phyloP scores from a whole-genome alignment of 2,113 vertebrate genomes.

The Cyanistes caeruleus region DNA sequence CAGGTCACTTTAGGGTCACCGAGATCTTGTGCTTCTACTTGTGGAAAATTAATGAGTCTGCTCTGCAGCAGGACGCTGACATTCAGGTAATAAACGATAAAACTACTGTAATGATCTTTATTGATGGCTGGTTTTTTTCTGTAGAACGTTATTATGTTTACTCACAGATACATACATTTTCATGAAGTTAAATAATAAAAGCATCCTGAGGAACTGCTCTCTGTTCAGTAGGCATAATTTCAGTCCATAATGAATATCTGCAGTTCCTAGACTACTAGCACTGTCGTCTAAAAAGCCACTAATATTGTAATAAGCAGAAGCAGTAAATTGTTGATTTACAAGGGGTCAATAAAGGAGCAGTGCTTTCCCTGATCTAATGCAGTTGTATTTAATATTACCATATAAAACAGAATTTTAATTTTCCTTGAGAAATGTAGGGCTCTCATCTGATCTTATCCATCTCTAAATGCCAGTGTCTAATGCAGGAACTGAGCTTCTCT shows the following conservation, averaged over 20 bases:
- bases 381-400: slow-evolving; percentile 39
- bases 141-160: slow-evolving; percentile 36
- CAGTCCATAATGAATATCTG: slow-evolving; percentile 60
- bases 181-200: slow-evolving; percentile 67
- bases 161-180: slow-evolving; percentile 53
- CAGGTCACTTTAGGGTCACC: slow-evolving; percentile 49
- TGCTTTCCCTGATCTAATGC: slow-evolving; percentile 41
- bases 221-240: slow-evolving; percentile 49
- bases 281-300: slow-evolving; percentile 58
- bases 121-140: slow-evolving; percentile 57
- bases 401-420: slow-evolving; percentile 47
- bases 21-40: slow-evolving; percentile 65
- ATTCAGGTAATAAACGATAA: slow-evolving; percentile 33
- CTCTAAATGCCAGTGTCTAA: neutral
- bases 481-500: neutral
- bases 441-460: neutral
- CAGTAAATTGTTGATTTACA: slow-evolving; percentile 56
- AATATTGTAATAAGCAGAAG: slow-evolving; percentile 55
- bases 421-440: slow-evolving; percentile 22
- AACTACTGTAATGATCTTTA: slow-evolving; percentile 11
- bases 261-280: slow-evolving; percentile 31
- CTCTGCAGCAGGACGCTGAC: neutral
- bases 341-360: slow-evolving; percentile 46
- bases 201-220: slow-evolving; percentile 49
- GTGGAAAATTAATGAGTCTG: slow-evolving; percentile 46